Conservation (phyloP, 2,888 invertebrate species). For the Eilema caniola region DNA sequence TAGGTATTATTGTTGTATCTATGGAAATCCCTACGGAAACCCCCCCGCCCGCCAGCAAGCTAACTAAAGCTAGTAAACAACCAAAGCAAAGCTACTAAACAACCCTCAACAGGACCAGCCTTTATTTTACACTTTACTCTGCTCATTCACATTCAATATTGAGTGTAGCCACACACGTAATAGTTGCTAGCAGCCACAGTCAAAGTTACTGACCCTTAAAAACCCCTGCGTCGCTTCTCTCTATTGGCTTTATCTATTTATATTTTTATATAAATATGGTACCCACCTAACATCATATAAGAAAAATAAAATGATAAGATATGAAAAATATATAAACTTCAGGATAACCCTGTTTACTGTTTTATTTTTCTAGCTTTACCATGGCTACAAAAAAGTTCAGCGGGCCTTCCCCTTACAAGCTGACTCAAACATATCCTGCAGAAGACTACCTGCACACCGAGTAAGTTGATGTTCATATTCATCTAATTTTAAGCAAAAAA, state of each 20-base stretch:
- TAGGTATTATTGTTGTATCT: no score
- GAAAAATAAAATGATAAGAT: neutral
- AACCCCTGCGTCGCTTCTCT: neutral
- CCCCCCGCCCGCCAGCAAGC: no score
- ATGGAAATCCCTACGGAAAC: no score
- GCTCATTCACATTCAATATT: no score
- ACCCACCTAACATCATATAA: neutral
- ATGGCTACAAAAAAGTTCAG: conserved; percentile 86
- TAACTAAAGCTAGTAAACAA: no score
- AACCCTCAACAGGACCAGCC: no score
- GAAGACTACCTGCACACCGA: conserved; percentile 81
- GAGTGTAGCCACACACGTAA: neutral
- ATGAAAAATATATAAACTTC: neutral
- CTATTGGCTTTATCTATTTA: neutral
- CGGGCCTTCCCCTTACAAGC: conserved; percentile 80
- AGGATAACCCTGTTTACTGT: neutral
- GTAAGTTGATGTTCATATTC: conserved; percentile 61
- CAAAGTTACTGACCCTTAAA: neutral
- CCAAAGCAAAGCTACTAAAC: no score
- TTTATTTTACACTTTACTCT: no score
- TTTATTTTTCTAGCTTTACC: conserved; percentile 16
- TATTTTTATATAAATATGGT: neutral
- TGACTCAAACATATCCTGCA: conserved; percentile 64
- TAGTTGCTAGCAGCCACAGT: no score
- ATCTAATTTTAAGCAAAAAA: neutral